Base-by-base conservation (phyloP, 2,797 vertebrate species). In the Enoplosus armatus region DNA sequence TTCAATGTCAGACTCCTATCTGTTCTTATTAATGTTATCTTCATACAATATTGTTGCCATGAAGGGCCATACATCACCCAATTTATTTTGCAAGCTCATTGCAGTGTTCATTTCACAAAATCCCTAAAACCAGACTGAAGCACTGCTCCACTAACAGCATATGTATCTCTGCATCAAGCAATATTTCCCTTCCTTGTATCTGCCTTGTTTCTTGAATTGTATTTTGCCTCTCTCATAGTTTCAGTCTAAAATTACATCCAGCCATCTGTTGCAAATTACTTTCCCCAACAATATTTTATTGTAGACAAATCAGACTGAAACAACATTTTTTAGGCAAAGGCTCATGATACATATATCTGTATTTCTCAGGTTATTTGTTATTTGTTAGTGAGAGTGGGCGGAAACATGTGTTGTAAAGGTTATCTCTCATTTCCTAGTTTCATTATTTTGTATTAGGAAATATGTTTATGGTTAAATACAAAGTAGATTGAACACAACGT, bases 211-310 rank as follows among this genome's bases (percentile, higher is more conserved):
- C 54, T 75, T 71, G n/a, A 73, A 85, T 79, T 83, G 64, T 63
- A 41, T 79, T 79, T 87, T 82, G 58, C 50, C 26, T 11, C 26
- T 81, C 31, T 81, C 29, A 27, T 78, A 29, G n/a, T 33, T 65
- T 70, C 74, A 12, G 26, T 65, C 61, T 43, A 63, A 79, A 87
- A 89, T 84, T 80, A 78, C 67, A 88, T 73, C 61, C 80, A 87
- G 82, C 70, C 82, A 83, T 85, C 67, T 85, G 80, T 78, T 84
- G 79, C 78, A 86, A 88, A 89, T 88, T 71, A 80, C 77, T 71
- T 89, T 70, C 60, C 51, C 60, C 50, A 65, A 84, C 68, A 85
- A 82, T 84, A 37, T 65, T 83, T 83, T 70, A 79, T 65, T 87
- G 71, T 31, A 41, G 35, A 64, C n/a, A 29, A 68, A 73, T 66